Base-by-base conservation (phyloP, 2,797 vertebrate species). In the Sebastes steindachneri region DNA sequence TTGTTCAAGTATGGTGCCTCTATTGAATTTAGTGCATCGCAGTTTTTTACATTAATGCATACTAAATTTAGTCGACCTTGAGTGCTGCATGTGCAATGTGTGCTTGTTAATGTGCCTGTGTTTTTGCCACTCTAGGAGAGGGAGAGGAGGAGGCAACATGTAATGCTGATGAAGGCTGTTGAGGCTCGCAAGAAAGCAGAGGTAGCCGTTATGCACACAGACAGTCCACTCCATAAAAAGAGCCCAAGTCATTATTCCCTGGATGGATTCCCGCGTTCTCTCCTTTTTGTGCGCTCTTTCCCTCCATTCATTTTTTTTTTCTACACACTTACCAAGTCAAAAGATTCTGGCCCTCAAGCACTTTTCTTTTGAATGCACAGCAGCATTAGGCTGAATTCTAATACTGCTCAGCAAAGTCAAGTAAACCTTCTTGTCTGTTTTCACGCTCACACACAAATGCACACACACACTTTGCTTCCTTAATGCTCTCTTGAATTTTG, bases 131-230 rank as follows among this genome's bases (percentile, higher is more conserved):
- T 93, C 86, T 96, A 99, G 99, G 99, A 99, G 90, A 96, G 98
- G 91, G 98, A 99, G 94, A 97, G 99, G 91, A 96, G 99, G 85
- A 96, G 98, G 86, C 99, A 99, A 87, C 98, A 99, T 78, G 96
- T 99, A 93, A 98, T 99, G 98, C 97, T 99, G 88, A 97, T 99
- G 97, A 99, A 99, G 96, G 99, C 99, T 60, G 97, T 99, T 93
- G 99, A 99, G 92, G 97, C 99, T 73, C 98, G 98, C 93, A 99
- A 99, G 93, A 99, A 99, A 96, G 98, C 98, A 82, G 99, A 99
- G 96, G 99, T 99, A 96, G 82, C 86, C 78, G 83, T 85, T 37
- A 78, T 80, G 77, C 77, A 78, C 83, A 81, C 80, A 77, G 80
- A 73, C 71, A 79, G 85, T 73, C 83, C 88, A 86, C 77, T 82